Conservation (phyloP, 2,113 vertebrate species). For the Nettapus auritus region DNA sequence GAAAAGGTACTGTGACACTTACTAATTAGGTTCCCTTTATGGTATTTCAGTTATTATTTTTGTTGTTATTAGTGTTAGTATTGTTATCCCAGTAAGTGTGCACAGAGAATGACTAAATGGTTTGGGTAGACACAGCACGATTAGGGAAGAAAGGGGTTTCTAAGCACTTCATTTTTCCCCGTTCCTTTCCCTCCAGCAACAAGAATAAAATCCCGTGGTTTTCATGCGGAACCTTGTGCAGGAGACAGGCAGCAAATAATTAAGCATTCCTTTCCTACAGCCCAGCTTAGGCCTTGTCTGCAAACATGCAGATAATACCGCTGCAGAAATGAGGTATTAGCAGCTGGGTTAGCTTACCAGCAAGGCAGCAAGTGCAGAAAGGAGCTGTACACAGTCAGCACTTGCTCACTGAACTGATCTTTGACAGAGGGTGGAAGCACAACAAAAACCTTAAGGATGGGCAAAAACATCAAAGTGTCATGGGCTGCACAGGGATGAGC, state of each 20-base stretch:
- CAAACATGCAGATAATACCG: not conserved
- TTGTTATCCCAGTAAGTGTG: constrained; percentile 19
- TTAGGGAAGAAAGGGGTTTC: constrained; percentile 1
- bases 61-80: not conserved
- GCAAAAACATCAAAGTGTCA: not conserved
- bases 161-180: not conserved
- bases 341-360: not conserved
- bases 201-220: not conserved
- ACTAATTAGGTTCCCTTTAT: constrained; percentile 42
- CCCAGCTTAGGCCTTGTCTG: not conserved
- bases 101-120: constrained; percentile 29
- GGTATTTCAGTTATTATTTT: constrained; percentile 3
- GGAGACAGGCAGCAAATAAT: not conserved
- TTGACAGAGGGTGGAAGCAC: rapidly evolving
- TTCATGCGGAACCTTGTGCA: not conserved
- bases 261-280: not conserved
- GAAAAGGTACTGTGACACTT: not conserved
- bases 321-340: not conserved
- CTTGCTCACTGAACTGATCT: not conserved
- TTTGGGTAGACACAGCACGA: not conserved
- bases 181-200: not conserved
- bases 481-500: not conserved
- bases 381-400: rapidly evolving
- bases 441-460: not conserved
- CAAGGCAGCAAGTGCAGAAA: not conserved